Conservation (phyloP, 2,888 invertebrate genomes). For the Luperina nickerlii region DNA sequence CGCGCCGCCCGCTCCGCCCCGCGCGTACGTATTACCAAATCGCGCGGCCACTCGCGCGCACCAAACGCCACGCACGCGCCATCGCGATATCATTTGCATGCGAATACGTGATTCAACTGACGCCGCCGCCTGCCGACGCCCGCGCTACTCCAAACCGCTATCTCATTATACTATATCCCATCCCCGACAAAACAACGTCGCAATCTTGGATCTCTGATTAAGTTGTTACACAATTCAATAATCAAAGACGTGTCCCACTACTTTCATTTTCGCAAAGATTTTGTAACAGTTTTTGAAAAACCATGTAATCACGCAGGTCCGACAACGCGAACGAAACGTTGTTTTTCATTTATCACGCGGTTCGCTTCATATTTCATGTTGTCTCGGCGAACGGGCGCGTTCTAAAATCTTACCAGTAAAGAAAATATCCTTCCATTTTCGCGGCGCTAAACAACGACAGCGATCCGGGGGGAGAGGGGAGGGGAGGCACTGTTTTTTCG, state of each 20-base stretch:
- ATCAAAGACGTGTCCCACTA: constrained; percentile 55
- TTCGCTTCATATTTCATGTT: constrained; percentile 73
- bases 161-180: constrained; percentile 38
- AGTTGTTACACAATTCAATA: constrained; percentile 62
- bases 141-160: constrained; percentile 36
- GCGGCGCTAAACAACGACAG: constrained; percentile 70
- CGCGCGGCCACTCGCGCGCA: constrained; percentile 69
- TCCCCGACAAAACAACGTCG: constrained; percentile 38
- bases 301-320: constrained; percentile 68
- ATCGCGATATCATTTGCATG: constrained; percentile 71
- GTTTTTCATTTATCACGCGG: constrained; percentile 71
- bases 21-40: constrained; percentile 72
- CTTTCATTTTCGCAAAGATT: constrained; percentile 61
- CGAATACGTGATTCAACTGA: constrained; percentile 72
- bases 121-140: constrained; percentile 32
- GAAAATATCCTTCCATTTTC: constrained; percentile 71
- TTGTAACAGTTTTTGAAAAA: constrained; percentile 60
- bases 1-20: constrained; percentile 56
- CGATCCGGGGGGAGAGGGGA: constrained; percentile 62
- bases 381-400: constrained; percentile 60
- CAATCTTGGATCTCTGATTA: constrained; percentile 57
- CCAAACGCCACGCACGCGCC: constrained; percentile 60
- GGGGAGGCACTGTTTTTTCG: constrained; percentile 70
- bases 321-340: constrained; percentile 55
- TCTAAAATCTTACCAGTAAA: constrained; percentile 70